Percentiles rank a stretch among this genome's conserved stretches.
Evolutionary conservation across 2,888 invertebrate species (phyloP).

Genomic region (Troides aeacus): DNA sequence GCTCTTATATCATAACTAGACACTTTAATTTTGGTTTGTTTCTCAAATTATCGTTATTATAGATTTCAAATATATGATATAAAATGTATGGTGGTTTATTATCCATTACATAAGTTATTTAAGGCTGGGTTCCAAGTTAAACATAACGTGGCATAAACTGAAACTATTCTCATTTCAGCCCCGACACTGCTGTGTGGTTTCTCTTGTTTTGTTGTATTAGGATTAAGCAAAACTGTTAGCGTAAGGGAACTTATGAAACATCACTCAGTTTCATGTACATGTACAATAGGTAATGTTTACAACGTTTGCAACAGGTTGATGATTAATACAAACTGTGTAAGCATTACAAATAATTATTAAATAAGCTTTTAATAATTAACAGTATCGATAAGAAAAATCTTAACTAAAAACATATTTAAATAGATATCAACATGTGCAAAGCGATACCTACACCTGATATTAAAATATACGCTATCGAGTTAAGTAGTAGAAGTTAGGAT

Average conservation of each 20-base stretch:
- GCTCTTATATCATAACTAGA: background rate
- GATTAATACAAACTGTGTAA: background rate
- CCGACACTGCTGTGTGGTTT: slow-evolving; percentile 17
- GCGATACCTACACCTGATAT: too few species aligned
- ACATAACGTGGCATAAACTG: slow-evolving; percentile 17
- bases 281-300: background rate
- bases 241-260: slow-evolving; percentile 2
- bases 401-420: too few species aligned
- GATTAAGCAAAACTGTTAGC: slow-evolving; percentile 16
- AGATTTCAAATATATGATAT: background rate
- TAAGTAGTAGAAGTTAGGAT: too few species aligned
- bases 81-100: background rate
- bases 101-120: slow-evolving; percentile 6
- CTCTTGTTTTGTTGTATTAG: slow-evolving; percentile 22
- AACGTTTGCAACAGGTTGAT: background rate
- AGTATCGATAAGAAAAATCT: too few species aligned
- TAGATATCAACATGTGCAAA: too few species aligned
- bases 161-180: slow-evolving; percentile 26
- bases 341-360: too few species aligned
- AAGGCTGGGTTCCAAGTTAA: slow-evolving; percentile 12
- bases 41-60: background rate
- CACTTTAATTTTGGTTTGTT: too few species aligned
- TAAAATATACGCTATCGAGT: too few species aligned
- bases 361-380: too few species aligned
- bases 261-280: background rate